These are phyloP conservation scores for Antechinus stuartii DNA, from an alignment of 2,113 vertebrate genomes.

Conservation along the genomic window DNA sequence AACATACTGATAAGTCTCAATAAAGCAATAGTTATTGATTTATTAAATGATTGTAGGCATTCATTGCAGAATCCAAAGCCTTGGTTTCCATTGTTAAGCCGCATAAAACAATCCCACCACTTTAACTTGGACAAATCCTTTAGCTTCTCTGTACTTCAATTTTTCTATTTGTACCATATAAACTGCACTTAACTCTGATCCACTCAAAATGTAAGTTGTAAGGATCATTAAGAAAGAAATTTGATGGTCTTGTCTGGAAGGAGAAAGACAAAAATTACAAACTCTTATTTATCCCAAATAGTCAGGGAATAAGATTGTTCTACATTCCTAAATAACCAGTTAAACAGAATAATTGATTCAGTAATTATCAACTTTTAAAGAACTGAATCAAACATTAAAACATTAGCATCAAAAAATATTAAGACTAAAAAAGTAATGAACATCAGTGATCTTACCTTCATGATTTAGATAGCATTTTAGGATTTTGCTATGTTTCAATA, in stretches of 20 bases:
- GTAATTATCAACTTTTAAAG: background rate
- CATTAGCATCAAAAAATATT: background rate
- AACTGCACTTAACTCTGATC: background rate
- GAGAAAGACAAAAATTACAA: background rate
- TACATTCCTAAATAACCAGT: conserved; percentile 7
- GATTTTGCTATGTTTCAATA: conserved; percentile 11
- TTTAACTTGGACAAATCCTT: background rate
- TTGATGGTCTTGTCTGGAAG: background rate
- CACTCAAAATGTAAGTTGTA: background rate
- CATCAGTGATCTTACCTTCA: background rate
- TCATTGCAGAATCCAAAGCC: conserved; percentile 11
- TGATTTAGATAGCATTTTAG: conserved; percentile 10
- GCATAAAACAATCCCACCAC: background rate
- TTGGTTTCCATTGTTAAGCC: background rate
- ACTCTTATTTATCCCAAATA: conserved; percentile 1
- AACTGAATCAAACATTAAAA: conserved; percentile 4
- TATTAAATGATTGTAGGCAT: background rate
- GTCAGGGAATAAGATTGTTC: background rate
- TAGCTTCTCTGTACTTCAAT: conserved; percentile 23
- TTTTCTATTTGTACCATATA: conserved; percentile 1
- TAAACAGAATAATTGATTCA: conserved; percentile 5
- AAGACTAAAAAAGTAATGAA: background rate
- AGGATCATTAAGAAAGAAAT: background rate
- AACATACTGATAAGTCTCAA: conserved; percentile 20
- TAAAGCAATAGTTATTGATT: background rate